A percentile compares a stretch with the other conserved stretches of the same genome.
Conservation (phyloP, 2,113 vertebrate genomes). For the Malurus cyaneus region DNA sequence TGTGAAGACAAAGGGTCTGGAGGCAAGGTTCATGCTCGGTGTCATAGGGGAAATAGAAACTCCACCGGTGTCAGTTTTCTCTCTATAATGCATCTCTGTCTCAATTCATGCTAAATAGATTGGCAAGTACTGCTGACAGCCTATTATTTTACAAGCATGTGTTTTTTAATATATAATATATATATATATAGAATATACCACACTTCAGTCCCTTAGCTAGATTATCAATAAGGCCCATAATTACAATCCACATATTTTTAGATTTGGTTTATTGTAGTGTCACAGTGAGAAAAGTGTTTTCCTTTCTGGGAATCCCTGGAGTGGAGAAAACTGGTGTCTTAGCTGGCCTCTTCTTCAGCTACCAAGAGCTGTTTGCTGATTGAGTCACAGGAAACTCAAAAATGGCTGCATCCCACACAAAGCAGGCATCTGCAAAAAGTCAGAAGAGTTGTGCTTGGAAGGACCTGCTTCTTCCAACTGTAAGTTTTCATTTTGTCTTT, state of each 20-base stretch:
- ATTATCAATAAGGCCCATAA: neutral
- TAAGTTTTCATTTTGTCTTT: neutral
- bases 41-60: conserved; percentile 50
- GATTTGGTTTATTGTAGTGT: neutral
- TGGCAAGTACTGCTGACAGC: conserved; percentile 40
- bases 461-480: neutral
- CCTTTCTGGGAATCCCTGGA: neutral
- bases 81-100: conserved; percentile 42
- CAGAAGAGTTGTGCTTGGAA: neutral
- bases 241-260: neutral
- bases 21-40: conserved; percentile 36
- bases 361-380: neutral
- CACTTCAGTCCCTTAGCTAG: neutral
- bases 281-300: neutral
- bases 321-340: neutral
- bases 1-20: conserved; percentile 59
- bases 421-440: neutral
- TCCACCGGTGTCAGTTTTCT: conserved; percentile 31
- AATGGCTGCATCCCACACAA: neutral
- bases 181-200: neutral
- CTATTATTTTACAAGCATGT: conserved; percentile 1
- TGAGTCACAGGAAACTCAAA: neutral
- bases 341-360: neutral
- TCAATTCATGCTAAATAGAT: conserved; percentile 48
- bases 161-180: neutral